Base-by-base conservation (phyloP, 2,797 vertebrate species). In the Columba guinea region DNA sequence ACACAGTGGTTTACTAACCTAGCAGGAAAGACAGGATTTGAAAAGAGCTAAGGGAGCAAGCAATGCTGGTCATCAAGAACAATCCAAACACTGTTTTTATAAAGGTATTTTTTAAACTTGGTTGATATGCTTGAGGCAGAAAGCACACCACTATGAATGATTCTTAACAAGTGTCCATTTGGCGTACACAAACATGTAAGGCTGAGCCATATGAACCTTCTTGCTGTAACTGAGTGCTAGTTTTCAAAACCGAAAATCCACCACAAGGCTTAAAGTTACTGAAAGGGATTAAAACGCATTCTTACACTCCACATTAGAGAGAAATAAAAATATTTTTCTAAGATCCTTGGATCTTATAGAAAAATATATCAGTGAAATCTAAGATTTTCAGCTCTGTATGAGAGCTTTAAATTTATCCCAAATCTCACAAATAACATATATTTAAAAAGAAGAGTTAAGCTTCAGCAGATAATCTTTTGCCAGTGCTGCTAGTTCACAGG, bases 1-100 rank as follows among this genome's bases (percentile, higher is more conserved):
- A 23, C 21, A 14, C 27, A 20, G 15, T 9, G 15, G 49, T 41
- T 5, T 26, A 44, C 15, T 53, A 60, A 59, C 7, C 18, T 84
- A 17, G 41, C 8, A 49, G n/a, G 27, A 13, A 35, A 53, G 21
- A 60, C 2, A 39, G 8, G 10, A 53, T 39, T 23, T 59, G 14
- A 59, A 48, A 79, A 53, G 17, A 48, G 8, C 27, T 41, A 46
- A 14, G 34, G 9, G 30, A 60, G 4, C 8, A 62, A 74, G 15
- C 6, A 59, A 73, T 0, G 0, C 7, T 44, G 7, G 4, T 68
- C n/a, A 68, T 34, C 20, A 30, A 35, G 44, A 39, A n/a, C 13
- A 64, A n/a, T 12, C 41, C 19, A 53, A 46, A 49, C 14, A 71
- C 7, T n/a, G 7, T 1, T n/a, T 93, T 53, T 37, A 53, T 8